Percentiles rank a stretch among this genome's conserved stretches.
Conservation (phyloP, 1,140 invertebrate species). For the Spodoptera frugiperda region DNA sequence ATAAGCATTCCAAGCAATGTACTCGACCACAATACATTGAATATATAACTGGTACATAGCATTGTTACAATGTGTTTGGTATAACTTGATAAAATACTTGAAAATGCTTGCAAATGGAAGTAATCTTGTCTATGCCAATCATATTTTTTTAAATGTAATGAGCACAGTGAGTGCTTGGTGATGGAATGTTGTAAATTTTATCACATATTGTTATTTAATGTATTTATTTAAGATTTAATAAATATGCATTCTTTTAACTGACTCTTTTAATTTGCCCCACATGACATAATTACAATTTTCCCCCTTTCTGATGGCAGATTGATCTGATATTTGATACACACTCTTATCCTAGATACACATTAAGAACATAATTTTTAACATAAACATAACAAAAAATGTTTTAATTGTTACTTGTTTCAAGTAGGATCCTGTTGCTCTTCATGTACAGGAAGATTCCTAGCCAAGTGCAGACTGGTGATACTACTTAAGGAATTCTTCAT, state of each 20-base stretch:
- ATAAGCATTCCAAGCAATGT: slow-evolving; percentile 41
- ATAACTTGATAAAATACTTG: background rate
- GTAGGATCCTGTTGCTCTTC: background rate
- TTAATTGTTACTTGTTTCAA: too few species aligned
- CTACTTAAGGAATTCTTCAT: slow-evolving; percentile 49
- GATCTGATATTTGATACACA: too few species aligned
- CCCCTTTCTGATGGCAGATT: too few species aligned
- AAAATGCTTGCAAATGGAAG: slow-evolving; percentile 10
- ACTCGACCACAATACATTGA: slow-evolving; percentile 8
- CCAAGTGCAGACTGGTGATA: slow-evolving; percentile 44
- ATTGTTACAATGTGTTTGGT: slow-evolving; percentile 10
- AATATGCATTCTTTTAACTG: slow-evolving; percentile 75
- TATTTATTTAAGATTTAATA: slow-evolving; percentile 81
- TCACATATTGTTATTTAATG: slow-evolving; percentile 71
- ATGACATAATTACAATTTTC: too few species aligned
- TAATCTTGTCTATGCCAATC: slow-evolving; percentile 30
- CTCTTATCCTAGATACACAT: too few species aligned
- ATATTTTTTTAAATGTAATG: slow-evolving; percentile 36
- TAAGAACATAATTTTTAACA: too few species aligned
- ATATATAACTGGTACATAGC: slow-evolving; percentile 1
- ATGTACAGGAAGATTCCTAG: slow-evolving; percentile 9
- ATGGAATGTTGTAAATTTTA: slow-evolving; percentile 75
- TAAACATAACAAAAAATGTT: too few species aligned
- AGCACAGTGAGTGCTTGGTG: slow-evolving; percentile 55
- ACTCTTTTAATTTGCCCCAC: slow-evolving; percentile 35